These are phyloP conservation scores for Papilio helenus DNA, from an alignment of 1,140 invertebrate species.

Conservation along the genomic window DNA sequence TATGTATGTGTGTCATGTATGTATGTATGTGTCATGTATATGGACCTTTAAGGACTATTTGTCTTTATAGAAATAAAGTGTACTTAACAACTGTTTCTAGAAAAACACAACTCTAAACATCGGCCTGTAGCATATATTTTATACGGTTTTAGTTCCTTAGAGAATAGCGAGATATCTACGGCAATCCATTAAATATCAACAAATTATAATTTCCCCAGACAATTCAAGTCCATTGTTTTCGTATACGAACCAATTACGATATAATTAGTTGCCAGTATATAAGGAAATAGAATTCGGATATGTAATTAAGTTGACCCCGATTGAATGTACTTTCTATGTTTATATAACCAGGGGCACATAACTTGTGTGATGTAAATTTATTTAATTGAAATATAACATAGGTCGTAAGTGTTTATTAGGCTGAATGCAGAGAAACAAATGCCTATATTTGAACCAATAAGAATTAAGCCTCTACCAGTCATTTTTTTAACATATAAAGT, in stretches of 20 bases:
- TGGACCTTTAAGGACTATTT: too few species aligned
- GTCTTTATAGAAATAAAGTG: too few species aligned
- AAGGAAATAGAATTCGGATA: slow-evolving; percentile 15
- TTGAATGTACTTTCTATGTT: slow-evolving; percentile 13
- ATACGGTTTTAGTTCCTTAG: not conserved
- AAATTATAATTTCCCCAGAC: not conserved
- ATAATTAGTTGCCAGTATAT: not conserved
- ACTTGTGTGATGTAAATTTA: not conserved
- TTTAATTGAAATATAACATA: not conserved
- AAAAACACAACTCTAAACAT: not conserved
- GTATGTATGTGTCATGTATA: too few species aligned
- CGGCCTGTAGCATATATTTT: not conserved
- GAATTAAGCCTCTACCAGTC: too few species aligned
- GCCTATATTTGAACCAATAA: too few species aligned
- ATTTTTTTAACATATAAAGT: too few species aligned
- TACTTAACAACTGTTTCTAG: not conserved
- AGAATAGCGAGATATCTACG: not conserved
- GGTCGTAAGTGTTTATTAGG: not conserved
- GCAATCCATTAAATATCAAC: not conserved
- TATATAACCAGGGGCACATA: slow-evolving; percentile 1
- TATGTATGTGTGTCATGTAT: too few species aligned
- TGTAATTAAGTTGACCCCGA: slow-evolving; percentile 9
- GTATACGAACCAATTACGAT: slow-evolving; percentile 1
- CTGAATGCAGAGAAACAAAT: too few species aligned
- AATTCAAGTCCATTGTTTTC: not conserved